Evolutionary conservation across 2,888 invertebrate genomes (phyloP), one percentile per base, ranked within the genome.

Genomic region (Campoletis raptor): DNA sequence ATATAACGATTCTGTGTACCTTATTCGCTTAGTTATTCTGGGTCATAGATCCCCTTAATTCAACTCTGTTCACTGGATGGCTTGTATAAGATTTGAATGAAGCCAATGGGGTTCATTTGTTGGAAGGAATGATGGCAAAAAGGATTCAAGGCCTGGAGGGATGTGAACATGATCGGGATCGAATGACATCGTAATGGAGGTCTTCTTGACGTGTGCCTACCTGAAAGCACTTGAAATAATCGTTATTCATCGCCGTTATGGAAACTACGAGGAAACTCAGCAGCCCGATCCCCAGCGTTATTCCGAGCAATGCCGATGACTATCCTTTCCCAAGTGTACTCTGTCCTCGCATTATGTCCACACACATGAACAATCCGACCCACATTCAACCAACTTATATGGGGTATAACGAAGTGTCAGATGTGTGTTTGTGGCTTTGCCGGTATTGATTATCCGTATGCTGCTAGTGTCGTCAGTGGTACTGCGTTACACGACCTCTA

Each of bases 201-300:
- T 78, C 72, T 66, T 45, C 66, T 81, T 64, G 40, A 67, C 57
- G 24, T 67, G n/a, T 54, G 66, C 24, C 52, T 69, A 74, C 61
- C 72, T 77, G 70, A 72, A 77, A 37, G 57, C 30, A 64, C 48
- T 72, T 18, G 67, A 57, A 73, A 66, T 78, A 78, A 85, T 81
- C 73, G 81, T 73, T 78, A 73, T 81, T 81, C 40, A 48, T 61
- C 37, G 72, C 10, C 37, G 30, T 52, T 69, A 79, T 85, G 79
- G 70, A 74, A 79, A 82, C 69, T 40, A 67, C 24, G 40, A 45
- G 48, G 61, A 57, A 66, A 77, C 52, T 54, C 24, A 61, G 40
- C 45, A n/a, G 52, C 36, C 52, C 36, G 76, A 64, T 57, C 64
- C 48, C 69, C 30, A 45, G n/a, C 24, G 15, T 72, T 74, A 54